A percentile compares a stretch with the other conserved stretches of the same genome.
phyloP scores from a whole-genome alignment of 2,113 vertebrate species.

The Paraplagusia blochii region DNA sequence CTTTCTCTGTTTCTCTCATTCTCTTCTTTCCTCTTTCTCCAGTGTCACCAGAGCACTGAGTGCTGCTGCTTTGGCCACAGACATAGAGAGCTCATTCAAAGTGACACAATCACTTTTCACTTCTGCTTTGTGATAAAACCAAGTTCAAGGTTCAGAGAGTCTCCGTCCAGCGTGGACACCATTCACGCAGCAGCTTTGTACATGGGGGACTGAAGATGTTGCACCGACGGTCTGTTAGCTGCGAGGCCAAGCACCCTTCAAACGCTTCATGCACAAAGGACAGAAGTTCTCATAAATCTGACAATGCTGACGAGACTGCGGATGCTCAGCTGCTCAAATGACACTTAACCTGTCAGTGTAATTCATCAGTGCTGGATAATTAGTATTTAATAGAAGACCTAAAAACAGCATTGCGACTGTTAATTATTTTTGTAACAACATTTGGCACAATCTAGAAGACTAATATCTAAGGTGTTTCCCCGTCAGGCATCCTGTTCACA shows the following conservation, averaged over 20 bases:
- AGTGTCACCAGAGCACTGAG: conserved; percentile 71
- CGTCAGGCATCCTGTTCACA: too few species aligned
- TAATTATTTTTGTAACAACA: too few species aligned
- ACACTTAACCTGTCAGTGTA: conserved; percentile 16
- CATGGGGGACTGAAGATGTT: conserved; percentile 19
- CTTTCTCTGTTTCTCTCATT: conserved; percentile 71
- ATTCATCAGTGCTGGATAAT: conserved; percentile 17
- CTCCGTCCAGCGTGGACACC: conserved; percentile 48
- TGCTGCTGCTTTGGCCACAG: conserved; percentile 56
- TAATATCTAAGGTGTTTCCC: background rate
- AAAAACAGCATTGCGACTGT: background rate
- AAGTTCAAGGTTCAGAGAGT: conserved; percentile 59
- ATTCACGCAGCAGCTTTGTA: conserved; percentile 31
- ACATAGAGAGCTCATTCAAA: conserved; percentile 75
- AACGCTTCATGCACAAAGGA: conserved; percentile 20
- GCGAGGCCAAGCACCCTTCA: background rate
- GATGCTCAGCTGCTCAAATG: conserved; percentile 9
- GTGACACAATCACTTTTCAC: conserved; percentile 72
- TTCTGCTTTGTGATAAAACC: conserved; percentile 62
- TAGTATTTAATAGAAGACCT: background rate
- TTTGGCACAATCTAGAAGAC: too few species aligned
- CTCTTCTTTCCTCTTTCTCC: conserved; percentile 65
- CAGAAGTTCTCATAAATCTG: conserved; percentile 37
- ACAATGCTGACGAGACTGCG: conserved; percentile 25
- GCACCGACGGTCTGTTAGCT: background rate